Conservation (phyloP, 2,888 invertebrate species). For the Ennomos erosarius region DNA sequence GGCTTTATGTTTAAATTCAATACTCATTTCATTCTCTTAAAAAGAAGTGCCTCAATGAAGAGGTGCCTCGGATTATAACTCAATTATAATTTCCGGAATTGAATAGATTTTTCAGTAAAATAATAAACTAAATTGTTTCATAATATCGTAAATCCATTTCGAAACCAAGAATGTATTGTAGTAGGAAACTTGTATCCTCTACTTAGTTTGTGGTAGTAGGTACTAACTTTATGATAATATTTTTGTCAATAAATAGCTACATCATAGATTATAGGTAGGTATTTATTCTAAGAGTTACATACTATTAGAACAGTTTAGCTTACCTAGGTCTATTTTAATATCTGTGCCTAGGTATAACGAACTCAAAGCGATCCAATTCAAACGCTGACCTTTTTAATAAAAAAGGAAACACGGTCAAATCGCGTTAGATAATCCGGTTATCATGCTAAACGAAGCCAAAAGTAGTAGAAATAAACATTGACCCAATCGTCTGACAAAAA, state of each 20-base stretch:
- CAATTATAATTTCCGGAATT: constrained; percentile 55
- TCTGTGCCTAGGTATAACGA: too few relatives aligned
- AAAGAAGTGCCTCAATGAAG: constrained; percentile 34
- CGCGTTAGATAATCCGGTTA: constrained; percentile 22
- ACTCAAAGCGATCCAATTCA: background rate
- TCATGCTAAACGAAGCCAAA: constrained; percentile 21
- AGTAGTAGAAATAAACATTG: constrained; percentile 1
- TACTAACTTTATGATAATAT: too few relatives aligned
- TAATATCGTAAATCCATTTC: constrained; percentile 44
- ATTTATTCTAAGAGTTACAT: too few relatives aligned
- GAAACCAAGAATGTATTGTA: too few relatives aligned
- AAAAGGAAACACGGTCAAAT: constrained; percentile 5
- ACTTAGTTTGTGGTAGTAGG: too few relatives aligned
- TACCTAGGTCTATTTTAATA: too few relatives aligned
- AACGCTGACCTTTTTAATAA: background rate
- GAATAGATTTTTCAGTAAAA: constrained; percentile 42
- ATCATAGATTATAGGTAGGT: too few relatives aligned
- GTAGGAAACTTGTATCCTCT: too few relatives aligned
- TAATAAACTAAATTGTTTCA: constrained; percentile 44
- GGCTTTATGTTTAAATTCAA: constrained; percentile 57
- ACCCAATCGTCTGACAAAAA: too few relatives aligned
- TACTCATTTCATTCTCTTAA: constrained; percentile 57
- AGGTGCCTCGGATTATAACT: constrained; percentile 55
- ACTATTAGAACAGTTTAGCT: too few relatives aligned
- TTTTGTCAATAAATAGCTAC: background rate